phyloP scores from a whole-genome alignment of 2,888 invertebrate species.

The Dynastes grantii region DNA sequence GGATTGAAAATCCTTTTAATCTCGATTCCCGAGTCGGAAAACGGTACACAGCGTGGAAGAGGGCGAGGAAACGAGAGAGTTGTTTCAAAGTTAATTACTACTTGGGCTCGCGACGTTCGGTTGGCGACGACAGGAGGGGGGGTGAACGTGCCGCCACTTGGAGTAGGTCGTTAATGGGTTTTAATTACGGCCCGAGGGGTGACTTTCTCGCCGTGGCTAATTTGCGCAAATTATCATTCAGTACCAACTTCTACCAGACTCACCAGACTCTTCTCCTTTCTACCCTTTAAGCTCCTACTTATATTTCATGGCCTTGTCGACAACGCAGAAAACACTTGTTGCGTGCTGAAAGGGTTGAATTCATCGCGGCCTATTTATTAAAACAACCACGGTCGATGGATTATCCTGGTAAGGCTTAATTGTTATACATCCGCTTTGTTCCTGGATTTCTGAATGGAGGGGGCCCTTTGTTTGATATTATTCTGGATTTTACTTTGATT shows the following conservation, averaged over 20 bases:
- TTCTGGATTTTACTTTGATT: background rate
- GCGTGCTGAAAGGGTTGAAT: slow-evolving; percentile 62
- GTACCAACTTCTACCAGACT: slow-evolving; percentile 59
- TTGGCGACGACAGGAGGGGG: slow-evolving; percentile 5
- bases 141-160: slow-evolving; percentile 55
- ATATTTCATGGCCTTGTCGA: slow-evolving; percentile 11
- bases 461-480: background rate
- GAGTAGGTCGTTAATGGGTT: slow-evolving; percentile 61
- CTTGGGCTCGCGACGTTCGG: slow-evolving; percentile 32
- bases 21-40: slow-evolving; percentile 18
- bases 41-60: background rate
- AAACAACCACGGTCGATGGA: slow-evolving; percentile 33
- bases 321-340: slow-evolving; percentile 61
- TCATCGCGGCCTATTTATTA: slow-evolving; percentile 49
- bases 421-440: slow-evolving; percentile 19
- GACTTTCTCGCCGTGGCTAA: slow-evolving; percentile 46
- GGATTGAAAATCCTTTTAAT: slow-evolving; percentile 40
- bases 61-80: slow-evolving; percentile 1
- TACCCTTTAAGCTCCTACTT: slow-evolving; percentile 13
- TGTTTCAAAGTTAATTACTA: slow-evolving; percentile 51
- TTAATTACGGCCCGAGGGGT: slow-evolving; percentile 63
- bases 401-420: slow-evolving; percentile 34
- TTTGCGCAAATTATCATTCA: slow-evolving; percentile 64
- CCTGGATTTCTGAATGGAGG: slow-evolving; percentile 7
- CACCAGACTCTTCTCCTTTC: slow-evolving; percentile 43